phyloP scores from a whole-genome alignment of 2,888 invertebrate genomes.

The Dendrolimus houi region DNA sequence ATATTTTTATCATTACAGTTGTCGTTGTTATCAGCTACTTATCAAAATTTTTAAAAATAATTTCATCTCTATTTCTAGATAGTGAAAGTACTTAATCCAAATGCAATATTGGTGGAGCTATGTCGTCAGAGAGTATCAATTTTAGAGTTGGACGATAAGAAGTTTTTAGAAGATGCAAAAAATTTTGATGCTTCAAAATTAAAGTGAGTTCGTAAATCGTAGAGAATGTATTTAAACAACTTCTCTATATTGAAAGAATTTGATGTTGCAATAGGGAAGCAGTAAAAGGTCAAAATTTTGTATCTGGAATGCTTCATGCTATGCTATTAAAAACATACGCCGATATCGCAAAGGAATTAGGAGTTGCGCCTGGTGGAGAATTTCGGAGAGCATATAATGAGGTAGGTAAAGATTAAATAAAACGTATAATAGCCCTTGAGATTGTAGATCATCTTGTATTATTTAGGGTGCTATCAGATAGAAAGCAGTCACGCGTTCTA shows the following conservation, averaged over 20 bases:
- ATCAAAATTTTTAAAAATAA: no score
- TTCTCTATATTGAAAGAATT: background rate
- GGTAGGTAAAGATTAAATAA: slow-evolving; percentile 21
- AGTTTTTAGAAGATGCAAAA: slow-evolving; percentile 66
- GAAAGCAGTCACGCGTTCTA: no score
- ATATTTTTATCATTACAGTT: no score
- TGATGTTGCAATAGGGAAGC: slow-evolving; percentile 35
- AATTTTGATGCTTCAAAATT: slow-evolving; percentile 57
- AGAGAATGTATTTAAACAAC: background rate
- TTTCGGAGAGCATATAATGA: slow-evolving; percentile 67
- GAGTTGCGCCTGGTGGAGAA: slow-evolving; percentile 67
- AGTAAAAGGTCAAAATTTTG: slow-evolving; percentile 59
- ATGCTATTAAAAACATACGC: slow-evolving; percentile 68
- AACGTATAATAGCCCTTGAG: no score
- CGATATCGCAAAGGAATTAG: slow-evolving; percentile 64
- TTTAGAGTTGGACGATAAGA: slow-evolving; percentile 60
- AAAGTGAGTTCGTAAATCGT: slow-evolving; percentile 34
- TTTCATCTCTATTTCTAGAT: slow-evolving; percentile 30
- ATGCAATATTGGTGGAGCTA: slow-evolving; percentile 61
- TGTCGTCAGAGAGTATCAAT: slow-evolving; percentile 64
- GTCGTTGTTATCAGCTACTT: no score
- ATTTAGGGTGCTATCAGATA: no score
- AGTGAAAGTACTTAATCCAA: slow-evolving; percentile 50
- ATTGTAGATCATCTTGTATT: no score
- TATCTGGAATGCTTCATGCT: slow-evolving; percentile 63